Evolutionary conservation across 1,140 invertebrate genomes (phyloP), one percentile per base, ranked within the genome.

Genomic region (Armadillidium nasatum): DNA sequence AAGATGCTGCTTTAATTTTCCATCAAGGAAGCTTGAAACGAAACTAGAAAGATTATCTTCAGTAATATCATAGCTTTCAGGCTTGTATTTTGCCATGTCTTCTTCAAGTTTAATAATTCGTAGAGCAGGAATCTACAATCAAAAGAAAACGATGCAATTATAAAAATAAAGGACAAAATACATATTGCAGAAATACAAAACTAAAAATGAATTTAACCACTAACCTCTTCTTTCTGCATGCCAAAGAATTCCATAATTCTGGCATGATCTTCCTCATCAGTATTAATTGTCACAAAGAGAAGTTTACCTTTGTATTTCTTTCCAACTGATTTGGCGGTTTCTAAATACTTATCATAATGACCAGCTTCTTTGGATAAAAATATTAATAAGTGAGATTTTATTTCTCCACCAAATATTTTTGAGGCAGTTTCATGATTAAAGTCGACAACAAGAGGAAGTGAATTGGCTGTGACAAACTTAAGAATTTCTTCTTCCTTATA

Each of bases 191-290:
- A 33, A 6, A 33, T 33, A 33, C 33, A 33, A 33, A 3, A 33
- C 33, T 3, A 1, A 33, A 33, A 33, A n/a, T n/a, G n/a, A n/a
- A 33, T 19, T 15, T 60, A 13, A 19, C 50, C 92, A 90, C 82
- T 93, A 92, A 79, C 80, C 71, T 82, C 79, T 74, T 80, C 78
- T 74, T 78, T 80, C 86, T 94, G 95, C 89, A 99, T 92, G 81
- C 97, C 97, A 85, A 99, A 99, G 93, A 97, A 99, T 87, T 99
- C 97, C 82, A 99, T 88, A 84, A 99, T 99, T 83, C 96, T 90
- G 81, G 92, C 90, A 85, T 99, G 97, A 83, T 99, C 97, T 84
- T 95, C 92, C 85, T 98, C 94, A 83, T 95, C 94, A 66, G 93
- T 90, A 85, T 99, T 92, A 84, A 99, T 96, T 75, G 92, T 94